Evolutionary conservation across 2,113 vertebrate genomes (phyloP), one percentile per base, ranked within the genome.

Genomic region (Serinus canaria): DNA sequence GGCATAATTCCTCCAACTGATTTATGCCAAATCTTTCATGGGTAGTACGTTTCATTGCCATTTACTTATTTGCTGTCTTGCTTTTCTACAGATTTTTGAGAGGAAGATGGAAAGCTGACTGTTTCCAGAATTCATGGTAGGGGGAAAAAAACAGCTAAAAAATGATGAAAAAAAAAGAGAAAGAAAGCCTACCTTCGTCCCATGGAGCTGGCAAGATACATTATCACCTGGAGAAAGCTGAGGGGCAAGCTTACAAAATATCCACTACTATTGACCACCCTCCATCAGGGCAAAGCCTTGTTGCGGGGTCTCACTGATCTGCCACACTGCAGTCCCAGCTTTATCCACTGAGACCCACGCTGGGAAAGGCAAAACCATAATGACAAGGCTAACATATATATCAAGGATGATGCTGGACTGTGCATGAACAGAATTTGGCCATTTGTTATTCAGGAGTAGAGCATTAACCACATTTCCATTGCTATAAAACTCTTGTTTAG

Each of bases 31-130:
- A 39, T 39, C 62, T 87, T 84, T 89, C 37, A 60, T 3, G 9
- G 53, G 35, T 10, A 28, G 67, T 53, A 77, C 0, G 1, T 77
- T 85, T 69, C 25, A 83, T 79, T 68, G 47, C 9, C 15, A 56
- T 68, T 85, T 90, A 49, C 55, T 86, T 94, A 62, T 69, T 74
- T 94, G 46, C 43, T 82, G 13, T 60, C 55, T 68, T 84, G 25
- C 25, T 50, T 80, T 66, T 87, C 46, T 84, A 35, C 6, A 85
- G 19, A 73, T 44, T 83, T 90, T 87, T 82, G 50, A 76, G 24
- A 82, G 24, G 41, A 76, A 79, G 33, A 86, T 58, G 31, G 52
- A 89, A 85, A 62, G n/a, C 6, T 59, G 28, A 33, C 27, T 76
- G 10, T 76, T 92, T 66, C 37, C 39, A 89, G 46, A 88, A 84